Base-by-base conservation (phyloP, 1,140 invertebrate genomes). In the Homalodisca vitripennis region DNA sequence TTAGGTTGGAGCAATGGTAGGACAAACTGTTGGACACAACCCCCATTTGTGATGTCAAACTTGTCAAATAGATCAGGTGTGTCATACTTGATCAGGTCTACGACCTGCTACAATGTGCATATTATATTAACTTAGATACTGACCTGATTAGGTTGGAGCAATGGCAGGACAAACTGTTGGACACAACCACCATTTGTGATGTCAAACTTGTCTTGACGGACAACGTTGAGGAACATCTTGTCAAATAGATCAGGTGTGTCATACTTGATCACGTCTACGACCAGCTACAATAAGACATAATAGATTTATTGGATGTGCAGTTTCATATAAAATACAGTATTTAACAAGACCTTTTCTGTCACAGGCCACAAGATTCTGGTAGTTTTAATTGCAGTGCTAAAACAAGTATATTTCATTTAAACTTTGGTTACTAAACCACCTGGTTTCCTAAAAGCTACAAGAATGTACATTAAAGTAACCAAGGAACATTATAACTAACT, bases 71-170 rank as follows among this genome's bases (percentile, higher is more conserved):
- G 73, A 12, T 74, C 73, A 3, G 78, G 76, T 65, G 77, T 76
- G 20, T 80, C 73, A 69, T 80, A 80, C 2, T 75, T 76, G 32
- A 80, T 77, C 22, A 84, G n/a, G 66, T 78, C 77, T 26, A 77
- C 70, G 1, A 77, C 72, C 20, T 78, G 64, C 76, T 78, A 60
- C 14, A 73, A 73, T n/a, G n/a, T n/a, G n/a, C n/a, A n/a, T n/a
- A n/a, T n/a, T n/a, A n/a, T n/a, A n/a, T n/a, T 41, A 17, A 41
- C 34, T 41, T 41, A 10, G 17, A 41, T 41, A n/a, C 55, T 71
- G 29, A 74, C 77, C 71, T 75, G 73, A 12, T 75, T 69, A 48
- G 75, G 73, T 22, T 71, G 72, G 10, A 76, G 62, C 2, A 80
- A 13, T 17, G 79, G 79, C 22, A 80, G 64, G 12, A 79, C 71